Percentiles rank a stretch among this genome's conserved stretches.
Conservation (phyloP, 2,888 invertebrate species). For the Frankliniella intonsa region DNA sequence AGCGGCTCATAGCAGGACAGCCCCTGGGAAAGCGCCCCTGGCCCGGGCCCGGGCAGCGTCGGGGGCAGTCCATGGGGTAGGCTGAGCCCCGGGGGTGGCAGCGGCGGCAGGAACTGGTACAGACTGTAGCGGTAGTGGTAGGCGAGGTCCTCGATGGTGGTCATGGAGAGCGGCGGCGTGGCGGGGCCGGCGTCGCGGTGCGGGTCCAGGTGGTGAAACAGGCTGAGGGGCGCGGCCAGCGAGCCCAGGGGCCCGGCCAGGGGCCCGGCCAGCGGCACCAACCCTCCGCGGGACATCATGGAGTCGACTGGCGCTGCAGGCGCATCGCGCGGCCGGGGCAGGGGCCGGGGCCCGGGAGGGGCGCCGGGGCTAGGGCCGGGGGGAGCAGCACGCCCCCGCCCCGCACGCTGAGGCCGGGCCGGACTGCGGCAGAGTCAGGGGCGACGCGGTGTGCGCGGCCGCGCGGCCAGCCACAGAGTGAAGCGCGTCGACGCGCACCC, state of each 20-base stretch:
- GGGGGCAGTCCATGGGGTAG: background rate
- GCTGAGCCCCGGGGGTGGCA: background rate
- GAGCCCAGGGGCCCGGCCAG: conserved; percentile 13
- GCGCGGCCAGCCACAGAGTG: conserved; percentile 13
- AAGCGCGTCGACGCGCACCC: background rate
- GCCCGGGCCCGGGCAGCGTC: background rate
- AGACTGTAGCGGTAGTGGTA: conserved; percentile 16
- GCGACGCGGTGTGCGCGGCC: conserved; percentile 13
- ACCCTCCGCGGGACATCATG: conserved; percentile 17
- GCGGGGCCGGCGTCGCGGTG: background rate
- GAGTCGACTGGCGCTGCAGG: background rate
- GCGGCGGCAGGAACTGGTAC: conserved; percentile 8
- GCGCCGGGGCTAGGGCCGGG: background rate
- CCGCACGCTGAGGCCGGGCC: background rate
- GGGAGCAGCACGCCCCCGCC: background rate
- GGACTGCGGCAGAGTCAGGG: background rate
- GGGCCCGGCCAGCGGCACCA: conserved; percentile 9
- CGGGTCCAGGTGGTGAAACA: conserved; percentile 8
- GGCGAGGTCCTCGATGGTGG: conserved; percentile 11
- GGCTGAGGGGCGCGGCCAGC: background rate
- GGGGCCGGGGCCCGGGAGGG: background rate
- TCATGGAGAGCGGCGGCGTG: conserved; percentile 20
- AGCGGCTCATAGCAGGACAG: background rate
- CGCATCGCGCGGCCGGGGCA: background rate
- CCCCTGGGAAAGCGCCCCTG: background rate